Base-by-base conservation (phyloP, 1,140 invertebrate genomes). In the Polyergus mexicanus region DNA sequence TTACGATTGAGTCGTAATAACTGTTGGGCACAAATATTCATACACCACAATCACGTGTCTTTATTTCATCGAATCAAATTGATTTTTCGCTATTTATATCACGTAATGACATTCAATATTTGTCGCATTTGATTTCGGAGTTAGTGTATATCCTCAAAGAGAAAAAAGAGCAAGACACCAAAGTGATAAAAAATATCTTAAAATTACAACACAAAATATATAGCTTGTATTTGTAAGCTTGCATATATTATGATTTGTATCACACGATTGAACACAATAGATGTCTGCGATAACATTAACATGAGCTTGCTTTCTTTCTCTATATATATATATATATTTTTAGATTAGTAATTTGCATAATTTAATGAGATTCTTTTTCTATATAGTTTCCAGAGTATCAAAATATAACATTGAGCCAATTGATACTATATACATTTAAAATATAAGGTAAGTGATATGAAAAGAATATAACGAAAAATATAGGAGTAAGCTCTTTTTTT, bases 341-440 rank as follows among this genome's bases (percentile, higher is more conserved):
- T 32, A 58, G 32, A 22, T 47, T 25, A 41, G 7, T 4, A 47
- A 80, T 47, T 51, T 47, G 10, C 11, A 85, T 58, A 81, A 28
- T 11, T 68, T 22, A 35, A 69, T 86, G 11, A 88, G 16, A 88
- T 25, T 0, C 78, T 66, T 68, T 22, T 68, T 22, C 2, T 77
- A 44, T 81, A 3, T 54, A 22, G 60, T 19, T 88, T 90, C 72
- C 87, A 92, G 91, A 91, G 80, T 88, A 86, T 89, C 84, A 35
- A 81, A 87, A 77, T 51, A 51, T 92, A 85, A 92, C 88, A 74
- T 86, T 51, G 25, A 69, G 80, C 74, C 38, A 58, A 60, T 85
- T 32, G 83, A 84, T 90, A 84, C 86, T 90, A 51, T 6, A 51
- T 19, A 51, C 16, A 88, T 62, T 65, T 63, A 81, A 84, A 54